Conservation (phyloP, 2,888 invertebrate genomes). For the Baronia brevicornis region DNA sequence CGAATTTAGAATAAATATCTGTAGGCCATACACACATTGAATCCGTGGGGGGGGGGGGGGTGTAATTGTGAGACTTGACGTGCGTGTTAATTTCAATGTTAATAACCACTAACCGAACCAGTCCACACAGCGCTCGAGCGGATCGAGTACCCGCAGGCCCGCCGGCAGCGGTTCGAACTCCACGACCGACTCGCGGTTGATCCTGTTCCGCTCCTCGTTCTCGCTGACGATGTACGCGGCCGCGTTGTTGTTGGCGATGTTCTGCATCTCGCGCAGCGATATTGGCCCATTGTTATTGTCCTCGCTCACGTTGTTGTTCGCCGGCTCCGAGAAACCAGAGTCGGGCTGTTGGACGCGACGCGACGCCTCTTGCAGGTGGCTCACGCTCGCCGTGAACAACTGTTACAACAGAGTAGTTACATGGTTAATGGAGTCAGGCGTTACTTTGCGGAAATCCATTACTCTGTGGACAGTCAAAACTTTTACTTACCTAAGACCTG, state of each 20-base stretch:
- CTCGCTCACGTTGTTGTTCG: conserved; percentile 63
- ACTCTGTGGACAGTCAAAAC: no score
- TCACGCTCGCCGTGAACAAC: conserved; percentile 60
- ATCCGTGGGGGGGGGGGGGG: no score
- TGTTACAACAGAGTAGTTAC: conserved; percentile 21
- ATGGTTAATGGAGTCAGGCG: no score
- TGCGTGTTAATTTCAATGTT: no score
- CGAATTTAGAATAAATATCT: no score
- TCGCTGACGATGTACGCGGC: conserved; percentile 69
- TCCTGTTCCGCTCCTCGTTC: conserved; percentile 62
- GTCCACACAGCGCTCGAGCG: conserved; percentile 55
- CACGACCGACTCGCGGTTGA: conserved; percentile 60
- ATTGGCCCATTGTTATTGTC: conserved; percentile 76
- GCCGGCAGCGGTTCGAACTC: conserved; percentile 62
- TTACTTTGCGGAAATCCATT: no score
- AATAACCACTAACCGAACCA: conserved; percentile 57
- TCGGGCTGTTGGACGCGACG: conserved; percentile 58
- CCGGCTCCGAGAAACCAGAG: conserved; percentile 61
- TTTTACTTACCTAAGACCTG: no score
- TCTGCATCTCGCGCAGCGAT: conserved; percentile 72
- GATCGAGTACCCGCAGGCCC: conserved; percentile 49
- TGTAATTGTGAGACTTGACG: no score
- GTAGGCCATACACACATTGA: no score
- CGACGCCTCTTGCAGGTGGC: conserved; percentile 54
- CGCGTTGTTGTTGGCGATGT: conserved; percentile 75